Percentiles rank a stretch among this genome's conserved stretches.
Conservation (phyloP, 2,113 vertebrate genomes). For the Columba livia region DNA sequence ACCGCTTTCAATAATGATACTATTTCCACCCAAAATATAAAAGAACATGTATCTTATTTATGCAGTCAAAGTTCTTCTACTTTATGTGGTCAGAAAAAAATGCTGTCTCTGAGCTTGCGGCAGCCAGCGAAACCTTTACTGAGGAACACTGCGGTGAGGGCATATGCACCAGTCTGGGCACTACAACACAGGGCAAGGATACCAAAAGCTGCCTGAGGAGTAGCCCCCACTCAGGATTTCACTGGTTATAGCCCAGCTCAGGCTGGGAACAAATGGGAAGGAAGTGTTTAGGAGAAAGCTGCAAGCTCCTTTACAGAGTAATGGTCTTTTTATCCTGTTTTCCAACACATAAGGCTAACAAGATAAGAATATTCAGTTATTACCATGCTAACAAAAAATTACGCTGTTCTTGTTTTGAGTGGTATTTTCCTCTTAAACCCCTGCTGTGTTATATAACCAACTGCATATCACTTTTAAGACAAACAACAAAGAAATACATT, state of each 20-base stretch:
- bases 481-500: background rate
- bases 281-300: background rate
- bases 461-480: background rate
- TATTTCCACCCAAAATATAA: background rate
- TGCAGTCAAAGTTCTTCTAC: background rate
- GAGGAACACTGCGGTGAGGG: background rate
- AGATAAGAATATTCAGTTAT: background rate
- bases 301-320: background rate
- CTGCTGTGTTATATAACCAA: background rate
- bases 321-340: background rate
- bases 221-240: background rate
- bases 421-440: background rate
- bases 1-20: background rate
- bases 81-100: background rate
- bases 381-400: background rate
- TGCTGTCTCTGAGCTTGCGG: background rate
- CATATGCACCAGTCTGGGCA: background rate
- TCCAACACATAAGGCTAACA: background rate
- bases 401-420: background rate
- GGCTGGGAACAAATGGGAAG: background rate
- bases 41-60: background rate
- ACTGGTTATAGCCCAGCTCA: background rate
- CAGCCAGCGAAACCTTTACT: background rate
- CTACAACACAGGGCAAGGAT: rapidly evolving
- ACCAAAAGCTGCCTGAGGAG: background rate